Conservation (phyloP, 2,797 vertebrate genomes). For the Pogoniulus pusillus region DNA sequence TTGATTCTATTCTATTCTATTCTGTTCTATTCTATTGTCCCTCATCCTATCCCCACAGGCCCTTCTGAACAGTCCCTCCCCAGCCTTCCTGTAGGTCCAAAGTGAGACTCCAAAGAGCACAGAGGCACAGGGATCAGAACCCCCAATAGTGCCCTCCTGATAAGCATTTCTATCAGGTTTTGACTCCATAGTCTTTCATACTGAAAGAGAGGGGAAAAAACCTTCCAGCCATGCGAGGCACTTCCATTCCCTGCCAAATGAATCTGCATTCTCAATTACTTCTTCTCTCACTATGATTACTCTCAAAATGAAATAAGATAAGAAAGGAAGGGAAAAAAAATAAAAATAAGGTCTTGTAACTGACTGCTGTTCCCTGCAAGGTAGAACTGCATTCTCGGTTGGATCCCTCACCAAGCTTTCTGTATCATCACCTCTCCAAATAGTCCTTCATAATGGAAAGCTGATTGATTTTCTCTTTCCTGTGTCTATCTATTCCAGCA, state of each 20-base stretch:
- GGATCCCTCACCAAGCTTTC: not conserved
- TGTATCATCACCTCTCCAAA: not conserved
- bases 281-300: constrained; percentile 9
- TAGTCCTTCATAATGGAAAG: constrained; percentile 1
- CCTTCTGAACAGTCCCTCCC: no score
- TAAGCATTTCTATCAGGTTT: not conserved
- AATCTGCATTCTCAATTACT: constrained; percentile 20
- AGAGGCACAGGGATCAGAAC: not conserved
- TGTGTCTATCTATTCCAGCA: not conserved
- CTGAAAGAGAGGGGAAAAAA: not conserved
- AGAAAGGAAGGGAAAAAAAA: not conserved
- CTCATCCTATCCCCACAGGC: no score
- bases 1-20: no score
- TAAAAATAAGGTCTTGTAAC: not conserved
- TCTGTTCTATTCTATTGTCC: no score
- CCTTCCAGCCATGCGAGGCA: not conserved
- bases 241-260: constrained; percentile 19
- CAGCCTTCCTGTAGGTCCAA: no score
- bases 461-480: constrained; percentile 13
- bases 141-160: not conserved
- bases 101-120: not conserved
- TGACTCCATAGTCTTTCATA: not conserved
- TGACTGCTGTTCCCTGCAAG: not conserved
- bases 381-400: not conserved
- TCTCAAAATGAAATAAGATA: constrained; percentile 4